Evolutionary conservation across 37 sponge, comb jelly and placozoan genomes (phyloP).

Genomic region (Axinella damicornis): DNA sequence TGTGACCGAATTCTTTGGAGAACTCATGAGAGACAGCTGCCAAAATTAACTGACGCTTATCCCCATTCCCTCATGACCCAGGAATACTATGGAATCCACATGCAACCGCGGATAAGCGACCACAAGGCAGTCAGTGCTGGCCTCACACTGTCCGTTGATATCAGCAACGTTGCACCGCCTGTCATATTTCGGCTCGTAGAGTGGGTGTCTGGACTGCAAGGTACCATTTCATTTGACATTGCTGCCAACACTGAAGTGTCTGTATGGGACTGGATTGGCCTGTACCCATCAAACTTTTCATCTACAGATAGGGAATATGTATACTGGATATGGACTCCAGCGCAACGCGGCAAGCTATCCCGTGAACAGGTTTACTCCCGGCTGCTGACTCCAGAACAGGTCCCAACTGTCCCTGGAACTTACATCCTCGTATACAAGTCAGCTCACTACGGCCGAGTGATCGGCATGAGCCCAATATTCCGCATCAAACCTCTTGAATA

Average conservation of each 20-base stretch:
- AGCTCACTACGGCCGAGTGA: slow-evolving; percentile 20
- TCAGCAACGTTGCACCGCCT: slow-evolving; percentile 19
- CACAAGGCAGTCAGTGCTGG: slow-evolving; percentile 83
- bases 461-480: slow-evolving; percentile 84
- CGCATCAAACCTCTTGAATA: not conserved
- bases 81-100: slow-evolving; percentile 57
- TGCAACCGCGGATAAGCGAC: slow-evolving; percentile 78
- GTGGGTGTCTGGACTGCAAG: slow-evolving; percentile 48
- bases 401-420: slow-evolving; percentile 40
- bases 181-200: slow-evolving; percentile 55
- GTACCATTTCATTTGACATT: slow-evolving; percentile 58
- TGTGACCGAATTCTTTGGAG: slow-evolving; percentile 85
- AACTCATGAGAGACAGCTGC: slow-evolving; percentile 49
- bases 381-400: slow-evolving; percentile 16
- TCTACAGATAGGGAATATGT: slow-evolving; percentile 57
- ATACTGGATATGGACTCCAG: slow-evolving; percentile 59
- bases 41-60: slow-evolving; percentile 30
- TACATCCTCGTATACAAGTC: slow-evolving; percentile 70
- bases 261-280: slow-evolving; percentile 77
- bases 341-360: not conserved
- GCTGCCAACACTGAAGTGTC: slow-evolving; percentile 40
- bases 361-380: slow-evolving; percentile 21
- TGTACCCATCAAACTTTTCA: slow-evolving; percentile 55
- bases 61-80: slow-evolving; percentile 26
- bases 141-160: slow-evolving; percentile 40